These are phyloP conservation scores for Drosophila auraria DNA, from an alignment of 1,140 invertebrate species.

Conservation along the genomic window DNA sequence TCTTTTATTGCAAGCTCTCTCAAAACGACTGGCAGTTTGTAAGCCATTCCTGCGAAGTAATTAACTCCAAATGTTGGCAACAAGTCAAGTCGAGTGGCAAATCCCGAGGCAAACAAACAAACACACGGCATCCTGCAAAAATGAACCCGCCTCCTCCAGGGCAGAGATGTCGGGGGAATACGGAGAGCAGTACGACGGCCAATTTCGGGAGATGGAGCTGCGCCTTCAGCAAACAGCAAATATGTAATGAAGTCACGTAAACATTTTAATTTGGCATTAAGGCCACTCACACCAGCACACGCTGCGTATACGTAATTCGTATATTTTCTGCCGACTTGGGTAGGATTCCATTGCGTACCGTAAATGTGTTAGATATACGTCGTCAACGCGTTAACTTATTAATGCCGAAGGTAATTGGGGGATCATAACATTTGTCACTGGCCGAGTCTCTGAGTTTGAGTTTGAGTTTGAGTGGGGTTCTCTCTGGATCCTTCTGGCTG, in stretches of 20 bases:
- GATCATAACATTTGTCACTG: conserved; percentile 51
- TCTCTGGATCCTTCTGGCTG: background rate
- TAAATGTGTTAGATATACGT: conserved; percentile 33
- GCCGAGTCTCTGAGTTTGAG: background rate
- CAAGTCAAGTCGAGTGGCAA: conserved; percentile 53
- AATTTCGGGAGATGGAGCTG: conserved; percentile 1
- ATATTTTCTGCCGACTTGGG: conserved; percentile 28
- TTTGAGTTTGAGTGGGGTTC: conserved; percentile 7
- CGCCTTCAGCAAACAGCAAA: conserved; percentile 28
- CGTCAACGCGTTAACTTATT: conserved; percentile 48
- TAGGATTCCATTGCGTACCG: conserved; percentile 45
- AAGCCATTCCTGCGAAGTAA: conserved; percentile 32
- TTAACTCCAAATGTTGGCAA: conserved; percentile 40
- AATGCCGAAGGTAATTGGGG: conserved; percentile 48
- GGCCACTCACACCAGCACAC: conserved; percentile 12
- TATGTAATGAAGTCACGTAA: conserved; percentile 79
- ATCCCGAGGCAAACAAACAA: conserved; percentile 26
- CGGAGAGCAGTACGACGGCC: conserved; percentile 3
- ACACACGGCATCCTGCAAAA: conserved; percentile 8
- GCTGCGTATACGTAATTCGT: conserved; percentile 23
- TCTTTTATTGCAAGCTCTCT: conserved; percentile 30
- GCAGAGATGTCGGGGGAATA: conserved; percentile 8
- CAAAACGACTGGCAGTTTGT: conserved; percentile 4
- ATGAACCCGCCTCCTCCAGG: background rate
- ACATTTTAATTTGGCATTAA: conserved; percentile 80